Conservation (phyloP, 2,888 invertebrate species). For the Bellardia pandia region DNA sequence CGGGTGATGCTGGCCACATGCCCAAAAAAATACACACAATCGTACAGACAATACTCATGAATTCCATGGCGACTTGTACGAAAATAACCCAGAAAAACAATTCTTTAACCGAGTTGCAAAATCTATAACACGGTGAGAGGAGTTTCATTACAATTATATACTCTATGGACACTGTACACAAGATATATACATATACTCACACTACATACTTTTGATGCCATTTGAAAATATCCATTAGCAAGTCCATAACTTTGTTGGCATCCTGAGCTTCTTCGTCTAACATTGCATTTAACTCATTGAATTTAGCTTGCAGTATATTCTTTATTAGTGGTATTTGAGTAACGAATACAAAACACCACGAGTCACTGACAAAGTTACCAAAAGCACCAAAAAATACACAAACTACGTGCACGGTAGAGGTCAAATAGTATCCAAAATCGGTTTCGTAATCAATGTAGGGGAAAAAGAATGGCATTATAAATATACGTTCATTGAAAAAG, state of each 20-base stretch:
- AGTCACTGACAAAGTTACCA: slow-evolving; percentile 50
- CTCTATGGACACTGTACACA: not conserved
- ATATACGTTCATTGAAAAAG: not conserved
- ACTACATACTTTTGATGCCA: slow-evolving; percentile 49
- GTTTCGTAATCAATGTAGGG: slow-evolving; percentile 25
- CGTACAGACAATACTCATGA: slow-evolving; percentile 41
- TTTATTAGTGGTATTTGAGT: slow-evolving; percentile 38
- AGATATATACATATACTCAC: slow-evolving; percentile 29
- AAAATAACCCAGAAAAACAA: slow-evolving; percentile 55
- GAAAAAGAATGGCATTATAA: slow-evolving; percentile 27
- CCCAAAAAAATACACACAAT: slow-evolving; percentile 47
- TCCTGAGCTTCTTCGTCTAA: not conserved
- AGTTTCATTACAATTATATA: not conserved
- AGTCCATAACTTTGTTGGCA: not conserved
- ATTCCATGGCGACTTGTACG: slow-evolving; percentile 24
- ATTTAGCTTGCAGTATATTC: slow-evolving; percentile 35
- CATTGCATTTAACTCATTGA: slow-evolving; percentile 31
- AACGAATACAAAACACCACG: slow-evolving; percentile 41
- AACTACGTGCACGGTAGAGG: not conserved
- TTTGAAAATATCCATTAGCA: slow-evolving; percentile 39
- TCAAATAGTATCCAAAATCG: slow-evolving; percentile 17
- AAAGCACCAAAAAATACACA: slow-evolving; percentile 10
- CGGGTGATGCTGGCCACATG: slow-evolving; percentile 41
- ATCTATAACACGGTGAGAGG: not conserved
- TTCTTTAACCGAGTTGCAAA: not conserved